These are phyloP conservation scores for Harlomillsia oculata DNA, from an alignment of 1,140 invertebrate species.

Conservation along the genomic window DNA sequence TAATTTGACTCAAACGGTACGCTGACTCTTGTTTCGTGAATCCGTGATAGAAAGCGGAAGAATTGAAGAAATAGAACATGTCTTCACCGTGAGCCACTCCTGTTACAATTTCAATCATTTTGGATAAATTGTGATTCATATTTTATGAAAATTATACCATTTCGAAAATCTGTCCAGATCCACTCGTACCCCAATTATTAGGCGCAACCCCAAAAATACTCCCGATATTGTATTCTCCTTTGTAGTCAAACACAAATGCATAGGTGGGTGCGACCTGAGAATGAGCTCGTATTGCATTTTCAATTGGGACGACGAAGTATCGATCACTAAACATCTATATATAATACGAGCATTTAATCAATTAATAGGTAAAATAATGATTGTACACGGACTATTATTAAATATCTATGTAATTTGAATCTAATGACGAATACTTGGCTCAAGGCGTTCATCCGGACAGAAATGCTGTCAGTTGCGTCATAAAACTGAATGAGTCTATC, in stretches of 20 bases:
- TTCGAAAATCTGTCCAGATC: neutral
- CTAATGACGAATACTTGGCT: neutral
- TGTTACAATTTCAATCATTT: conserved; percentile 1
- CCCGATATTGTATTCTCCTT: conserved; percentile 26
- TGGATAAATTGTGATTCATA: neutral
- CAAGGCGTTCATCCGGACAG: neutral
- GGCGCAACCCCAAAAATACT: neutral
- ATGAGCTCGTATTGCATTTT: conserved; percentile 19
- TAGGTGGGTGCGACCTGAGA: conserved; percentile 25
- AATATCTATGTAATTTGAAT: too few species aligned
- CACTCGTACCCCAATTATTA: conserved; percentile 22
- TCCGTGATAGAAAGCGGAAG: conserved; percentile 4
- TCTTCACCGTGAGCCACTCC: conserved; percentile 27
- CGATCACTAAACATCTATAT: conserved; percentile 16
- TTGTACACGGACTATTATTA: too few species aligned
- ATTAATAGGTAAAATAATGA: neutral
- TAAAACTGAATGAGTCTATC: neutral
- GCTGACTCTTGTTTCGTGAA: conserved; percentile 7
- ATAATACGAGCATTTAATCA: neutral
- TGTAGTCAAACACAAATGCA: conserved; percentile 23
- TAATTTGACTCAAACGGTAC: neutral
- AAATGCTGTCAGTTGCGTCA: neutral
- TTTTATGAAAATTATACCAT: neutral
- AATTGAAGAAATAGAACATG: conserved; percentile 22
- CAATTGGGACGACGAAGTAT: conserved; percentile 8